Conservation (phyloP, 2,113 vertebrate species). For the Seriola rivoliana region DNA sequence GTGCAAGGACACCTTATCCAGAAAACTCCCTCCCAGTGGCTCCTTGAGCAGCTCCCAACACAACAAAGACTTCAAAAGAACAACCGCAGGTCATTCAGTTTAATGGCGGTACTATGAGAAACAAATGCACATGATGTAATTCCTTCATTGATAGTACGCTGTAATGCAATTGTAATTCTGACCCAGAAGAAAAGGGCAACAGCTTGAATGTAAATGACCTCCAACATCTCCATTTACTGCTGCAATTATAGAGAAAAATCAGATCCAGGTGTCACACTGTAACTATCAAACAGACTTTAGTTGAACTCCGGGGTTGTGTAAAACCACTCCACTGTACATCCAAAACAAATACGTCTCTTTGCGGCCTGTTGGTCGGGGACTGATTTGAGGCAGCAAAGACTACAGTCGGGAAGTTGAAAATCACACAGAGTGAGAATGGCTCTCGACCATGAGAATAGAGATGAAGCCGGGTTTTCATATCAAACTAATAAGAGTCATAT, state of each 20-base stretch:
- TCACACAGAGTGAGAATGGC: conserved; percentile 55
- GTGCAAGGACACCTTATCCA: conserved; percentile 73
- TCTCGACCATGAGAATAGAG: conserved; percentile 62
- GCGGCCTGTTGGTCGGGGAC: conserved; percentile 39
- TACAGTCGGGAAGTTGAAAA: conserved; percentile 51
- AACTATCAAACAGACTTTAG: conserved; percentile 46
- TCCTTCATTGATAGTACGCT: conserved; percentile 3
- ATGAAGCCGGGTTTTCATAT: conserved; percentile 68
- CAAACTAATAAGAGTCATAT: conserved; percentile 76
- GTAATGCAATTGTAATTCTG: conserved; percentile 42
- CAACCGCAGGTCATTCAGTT: conserved; percentile 51
- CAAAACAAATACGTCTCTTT: conserved; percentile 62
- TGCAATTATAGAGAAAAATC: conserved; percentile 53
- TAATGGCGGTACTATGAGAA: conserved; percentile 42
- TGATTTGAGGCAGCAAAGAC: conserved; percentile 54
- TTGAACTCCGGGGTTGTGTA: conserved; percentile 42
- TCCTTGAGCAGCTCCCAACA: conserved; percentile 62
- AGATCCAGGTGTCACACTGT: conserved; percentile 58
- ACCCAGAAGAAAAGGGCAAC: conserved; percentile 27
- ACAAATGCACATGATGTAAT: conserved; percentile 52
- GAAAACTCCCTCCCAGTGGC: conserved; percentile 58
- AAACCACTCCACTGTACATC: conserved; percentile 56
- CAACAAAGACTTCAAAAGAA: conserved; percentile 51
- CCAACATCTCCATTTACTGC: conserved; percentile 46
- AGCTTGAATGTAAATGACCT: conserved; percentile 32